Evolutionary conservation across 2,113 vertebrate genomes (phyloP).

Genomic region (Arvicanthis niloticus): DNA sequence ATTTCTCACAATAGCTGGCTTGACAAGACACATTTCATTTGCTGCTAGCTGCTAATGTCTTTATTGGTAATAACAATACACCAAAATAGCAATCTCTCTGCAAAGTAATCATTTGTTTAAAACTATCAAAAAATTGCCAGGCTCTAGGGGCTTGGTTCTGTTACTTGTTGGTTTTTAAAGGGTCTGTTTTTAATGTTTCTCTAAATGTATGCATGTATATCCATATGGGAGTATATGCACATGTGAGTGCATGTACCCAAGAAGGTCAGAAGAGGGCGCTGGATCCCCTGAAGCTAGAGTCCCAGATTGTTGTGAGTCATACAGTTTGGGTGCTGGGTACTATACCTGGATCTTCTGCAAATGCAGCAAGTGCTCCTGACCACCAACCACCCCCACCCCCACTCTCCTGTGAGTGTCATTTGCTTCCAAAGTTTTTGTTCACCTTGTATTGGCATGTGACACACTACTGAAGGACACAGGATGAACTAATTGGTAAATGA

Average conservation of each 20-base stretch:
- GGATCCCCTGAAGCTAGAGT: neutral
- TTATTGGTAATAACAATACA: conserved; percentile 16
- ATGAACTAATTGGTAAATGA: neutral
- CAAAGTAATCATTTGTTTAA: conserved; percentile 2
- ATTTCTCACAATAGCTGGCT: conserved; percentile 18
- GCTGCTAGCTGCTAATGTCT: neutral
- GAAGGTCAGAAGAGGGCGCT: neutral
- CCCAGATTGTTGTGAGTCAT: neutral
- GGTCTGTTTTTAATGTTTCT: neutral
- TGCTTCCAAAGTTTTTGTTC: neutral
- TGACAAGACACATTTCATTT: conserved; percentile 1
- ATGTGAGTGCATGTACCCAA: neutral
- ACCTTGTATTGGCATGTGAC: neutral
- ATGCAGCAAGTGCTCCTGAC: neutral
- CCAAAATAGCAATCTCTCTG: conserved; percentile 34
- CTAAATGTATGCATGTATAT: too few species aligned
- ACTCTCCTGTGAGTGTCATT: neutral
- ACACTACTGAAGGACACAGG: neutral
- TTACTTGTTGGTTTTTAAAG: neutral
- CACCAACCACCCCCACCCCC: too few species aligned
- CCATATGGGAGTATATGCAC: neutral
- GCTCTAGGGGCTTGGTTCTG: neutral
- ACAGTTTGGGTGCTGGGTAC: neutral
- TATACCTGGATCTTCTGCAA: neutral
- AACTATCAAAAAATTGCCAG: conserved; percentile 22